phyloP scores from a whole-genome alignment of 2,888 invertebrate species.

The Oligia fasciuncula region DNA sequence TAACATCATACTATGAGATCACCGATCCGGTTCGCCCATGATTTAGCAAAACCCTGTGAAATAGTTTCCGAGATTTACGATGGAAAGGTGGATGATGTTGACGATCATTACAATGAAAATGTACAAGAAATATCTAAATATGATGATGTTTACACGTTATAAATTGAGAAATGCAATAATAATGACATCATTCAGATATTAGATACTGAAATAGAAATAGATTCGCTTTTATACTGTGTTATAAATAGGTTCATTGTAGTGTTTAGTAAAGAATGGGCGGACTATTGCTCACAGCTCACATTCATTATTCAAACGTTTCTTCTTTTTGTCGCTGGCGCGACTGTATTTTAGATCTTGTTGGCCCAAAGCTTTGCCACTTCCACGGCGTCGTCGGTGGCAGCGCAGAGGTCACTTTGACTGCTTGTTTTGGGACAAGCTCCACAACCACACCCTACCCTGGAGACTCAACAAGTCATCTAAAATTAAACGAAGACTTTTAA shows the following conservation, averaged over 20 bases:
- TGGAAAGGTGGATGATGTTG: conserved; percentile 1
- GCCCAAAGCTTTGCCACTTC: not conserved
- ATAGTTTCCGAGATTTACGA: not conserved
- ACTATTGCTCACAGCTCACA: conserved; percentile 15
- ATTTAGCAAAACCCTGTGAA: conserved; percentile 4
- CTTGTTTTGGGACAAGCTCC: not conserved
- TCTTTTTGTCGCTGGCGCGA: not conserved
- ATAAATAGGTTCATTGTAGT: conserved; percentile 57
- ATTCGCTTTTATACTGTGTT: conserved; percentile 45
- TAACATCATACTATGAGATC: conserved; percentile 23
- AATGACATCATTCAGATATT: conserved; percentile 55
- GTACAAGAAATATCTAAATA: conserved; percentile 6
- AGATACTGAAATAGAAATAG: conserved; percentile 54
- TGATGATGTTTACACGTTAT: conserved; percentile 36
- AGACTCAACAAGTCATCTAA: not conserved
- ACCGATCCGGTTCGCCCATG: conserved; percentile 1
- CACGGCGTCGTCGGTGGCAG: not conserved
- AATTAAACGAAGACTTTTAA: not conserved
- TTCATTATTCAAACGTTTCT: conserved; percentile 18
- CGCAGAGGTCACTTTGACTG: not conserved
- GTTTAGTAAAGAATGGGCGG: conserved; percentile 34
- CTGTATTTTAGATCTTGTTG: not conserved
- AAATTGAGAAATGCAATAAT: conserved; percentile 51
- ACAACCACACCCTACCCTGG: not conserved
- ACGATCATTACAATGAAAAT: conserved; percentile 28